Percentiles rank a stretch among this genome's conserved stretches.
phyloP scores from a whole-genome alignment of 2,888 invertebrate species.

The Nomada goodeniana region DNA sequence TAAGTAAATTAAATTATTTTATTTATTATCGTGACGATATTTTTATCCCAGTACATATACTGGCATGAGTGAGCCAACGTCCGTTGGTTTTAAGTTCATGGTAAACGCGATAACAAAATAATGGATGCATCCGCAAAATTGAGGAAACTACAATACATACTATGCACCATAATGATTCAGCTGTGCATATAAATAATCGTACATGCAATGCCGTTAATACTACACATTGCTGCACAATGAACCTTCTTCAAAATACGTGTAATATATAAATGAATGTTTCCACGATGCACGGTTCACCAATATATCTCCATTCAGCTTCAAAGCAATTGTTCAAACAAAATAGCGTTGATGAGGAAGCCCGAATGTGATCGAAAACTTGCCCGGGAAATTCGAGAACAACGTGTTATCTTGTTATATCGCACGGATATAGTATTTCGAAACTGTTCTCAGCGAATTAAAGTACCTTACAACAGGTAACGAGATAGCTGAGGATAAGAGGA shows the following conservation, averaged over 20 bases:
- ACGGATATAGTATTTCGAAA: slow-evolving; percentile 55
- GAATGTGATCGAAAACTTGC: neutral
- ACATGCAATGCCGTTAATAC: too few species aligned
- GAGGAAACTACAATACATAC: neutral
- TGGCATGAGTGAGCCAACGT: too few species aligned
- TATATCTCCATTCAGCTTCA: neutral
- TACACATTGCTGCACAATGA: too few species aligned
- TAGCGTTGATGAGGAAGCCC: neutral
- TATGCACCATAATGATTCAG: too few species aligned
- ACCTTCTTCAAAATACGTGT: too few species aligned
- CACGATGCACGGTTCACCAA: too few species aligned
- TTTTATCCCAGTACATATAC: too few species aligned
- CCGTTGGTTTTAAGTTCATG: too few species aligned
- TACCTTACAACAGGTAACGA: slow-evolving; percentile 52
- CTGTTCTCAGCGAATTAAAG: slow-evolving; percentile 48
- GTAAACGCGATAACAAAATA: slow-evolving; percentile 39
- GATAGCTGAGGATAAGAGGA: slow-evolving; percentile 51
- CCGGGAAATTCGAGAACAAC: slow-evolving; percentile 5
- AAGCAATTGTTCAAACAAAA: neutral
- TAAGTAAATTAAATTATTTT: too few species aligned
- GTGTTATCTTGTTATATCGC: slow-evolving; percentile 43
- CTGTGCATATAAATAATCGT: too few species aligned
- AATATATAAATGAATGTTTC: too few species aligned
- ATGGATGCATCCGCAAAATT: slow-evolving; percentile 54
- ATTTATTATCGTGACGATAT: too few species aligned